A percentile compares a stretch with the other conserved stretches of the same genome.
These are phyloP conservation scores for Limonius californicus DNA, from an alignment of 1,140 invertebrate genomes.

Conservation along the genomic window DNA sequence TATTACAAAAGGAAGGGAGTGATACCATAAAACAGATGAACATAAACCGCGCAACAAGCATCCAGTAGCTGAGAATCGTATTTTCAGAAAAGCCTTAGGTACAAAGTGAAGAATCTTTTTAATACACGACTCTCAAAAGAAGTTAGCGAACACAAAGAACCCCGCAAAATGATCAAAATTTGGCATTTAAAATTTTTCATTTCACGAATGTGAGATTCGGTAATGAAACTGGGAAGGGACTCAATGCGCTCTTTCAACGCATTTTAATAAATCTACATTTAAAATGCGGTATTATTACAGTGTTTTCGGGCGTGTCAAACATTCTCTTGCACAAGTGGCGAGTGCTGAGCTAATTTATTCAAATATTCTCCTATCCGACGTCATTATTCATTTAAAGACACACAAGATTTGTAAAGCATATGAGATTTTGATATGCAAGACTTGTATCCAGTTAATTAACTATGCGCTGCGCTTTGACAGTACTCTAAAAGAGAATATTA, in stretches of 20 bases:
- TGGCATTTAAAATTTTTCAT: neutral
- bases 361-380: conserved; percentile 9
- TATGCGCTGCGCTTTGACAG: too few relatives aligned
- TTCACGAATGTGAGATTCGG: neutral
- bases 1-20: too few relatives aligned
- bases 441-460: neutral
- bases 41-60: too few relatives aligned
- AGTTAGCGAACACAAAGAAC: too few relatives aligned
- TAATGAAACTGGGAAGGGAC: neutral
- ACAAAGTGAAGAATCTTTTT: too few relatives aligned
- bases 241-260: neutral
- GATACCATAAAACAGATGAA: too few relatives aligned
- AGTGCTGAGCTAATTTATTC: conserved; percentile 24
- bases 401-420: neutral
- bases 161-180: neutral
- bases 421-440: neutral
- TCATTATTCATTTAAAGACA: conserved; percentile 27
- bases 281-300: conserved; percentile 8
- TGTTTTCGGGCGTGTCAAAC: conserved; percentile 15
- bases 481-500: too few relatives aligned
- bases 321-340: conserved; percentile 2
- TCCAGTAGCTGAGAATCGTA: too few relatives aligned
- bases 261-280: conserved; percentile 14
- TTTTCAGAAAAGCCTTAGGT: too few relatives aligned
- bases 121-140: too few relatives aligned